A percentile compares a stretch with the other conserved stretches of the same genome.
phyloP scores from a whole-genome alignment of 2,113 vertebrate genomes.

The Serilophus lunatus region DNA sequence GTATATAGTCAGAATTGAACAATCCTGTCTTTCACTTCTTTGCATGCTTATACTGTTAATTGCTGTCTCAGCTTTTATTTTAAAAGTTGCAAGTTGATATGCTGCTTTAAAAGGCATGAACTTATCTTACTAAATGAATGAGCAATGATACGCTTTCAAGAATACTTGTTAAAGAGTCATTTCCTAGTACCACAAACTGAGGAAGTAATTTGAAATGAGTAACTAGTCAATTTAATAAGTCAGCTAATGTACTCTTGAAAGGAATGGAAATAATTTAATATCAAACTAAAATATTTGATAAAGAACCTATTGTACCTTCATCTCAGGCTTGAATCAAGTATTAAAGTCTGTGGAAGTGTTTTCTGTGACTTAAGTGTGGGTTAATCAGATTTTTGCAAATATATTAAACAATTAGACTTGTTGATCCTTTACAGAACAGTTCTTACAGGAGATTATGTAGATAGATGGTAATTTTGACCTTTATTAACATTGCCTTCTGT shows the following conservation, averaged over 20 bases:
- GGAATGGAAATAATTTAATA: conserved; percentile 61
- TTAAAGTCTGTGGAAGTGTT: neutral
- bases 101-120: neutral
- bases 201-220: conserved; percentile 63
- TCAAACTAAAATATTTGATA: conserved; percentile 52
- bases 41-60: neutral
- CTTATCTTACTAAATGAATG: neutral
- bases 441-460: neutral
- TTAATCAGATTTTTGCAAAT: neutral
- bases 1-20: neutral
- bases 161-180: conserved; percentile 46
- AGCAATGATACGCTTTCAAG: neutral
- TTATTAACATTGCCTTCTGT: neutral
- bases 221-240: conserved; percentile 58
- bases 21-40: neutral
- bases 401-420: neutral
- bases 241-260: conserved; percentile 49
- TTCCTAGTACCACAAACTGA: conserved; percentile 12
- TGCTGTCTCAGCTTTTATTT: neutral
- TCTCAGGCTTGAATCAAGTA: neutral
- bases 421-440: neutral
- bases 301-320: conserved; percentile 7
- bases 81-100: neutral
- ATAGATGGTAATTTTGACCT: conserved; percentile 21
- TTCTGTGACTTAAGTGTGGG: neutral